phyloP scores from a whole-genome alignment of 2,797 vertebrate genomes.

The Jordanella pulchra region DNA sequence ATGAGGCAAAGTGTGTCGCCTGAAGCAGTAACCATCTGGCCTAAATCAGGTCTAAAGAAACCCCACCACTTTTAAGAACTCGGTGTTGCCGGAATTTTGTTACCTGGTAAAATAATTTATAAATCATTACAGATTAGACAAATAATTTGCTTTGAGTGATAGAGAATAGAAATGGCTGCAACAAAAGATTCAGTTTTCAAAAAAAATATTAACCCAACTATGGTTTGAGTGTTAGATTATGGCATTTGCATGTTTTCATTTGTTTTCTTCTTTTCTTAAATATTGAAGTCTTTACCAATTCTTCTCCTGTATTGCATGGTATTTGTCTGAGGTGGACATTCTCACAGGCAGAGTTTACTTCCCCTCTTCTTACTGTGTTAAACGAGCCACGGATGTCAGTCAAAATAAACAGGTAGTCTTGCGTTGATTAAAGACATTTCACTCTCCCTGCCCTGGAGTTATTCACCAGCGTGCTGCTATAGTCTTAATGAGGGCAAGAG shows the following conservation, averaged over 20 bases:
- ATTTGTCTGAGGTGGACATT: constrained; percentile 1
- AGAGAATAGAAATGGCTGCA: background rate
- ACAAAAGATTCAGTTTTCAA: background rate
- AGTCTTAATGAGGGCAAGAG: constrained; percentile 68
- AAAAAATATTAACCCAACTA: no score
- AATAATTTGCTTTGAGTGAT: background rate
- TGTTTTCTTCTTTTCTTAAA: background rate
- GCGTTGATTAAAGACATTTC: constrained; percentile 60
- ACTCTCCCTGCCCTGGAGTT: constrained; percentile 50
- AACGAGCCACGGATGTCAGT: constrained; percentile 38
- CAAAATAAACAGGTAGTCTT: constrained; percentile 61
- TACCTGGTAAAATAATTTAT: no score
- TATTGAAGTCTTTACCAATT: background rate
- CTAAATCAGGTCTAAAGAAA: no score
- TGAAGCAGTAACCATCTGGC: background rate
- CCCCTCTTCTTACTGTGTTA: constrained; percentile 2
- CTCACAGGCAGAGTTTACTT: background rate
- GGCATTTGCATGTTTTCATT: background rate
- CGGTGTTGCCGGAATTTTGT: no score
- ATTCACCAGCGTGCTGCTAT: constrained; percentile 64
- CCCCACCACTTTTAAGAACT: no score
- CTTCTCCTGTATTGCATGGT: background rate
- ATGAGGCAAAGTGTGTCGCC: background rate
- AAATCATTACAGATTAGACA: no score
- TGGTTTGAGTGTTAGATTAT: no score